Percentiles rank a stretch among this genome's conserved stretches.
phyloP scores from a whole-genome alignment of 2,797 vertebrate species.

The Phaenicophaeus curvirostris region DNA sequence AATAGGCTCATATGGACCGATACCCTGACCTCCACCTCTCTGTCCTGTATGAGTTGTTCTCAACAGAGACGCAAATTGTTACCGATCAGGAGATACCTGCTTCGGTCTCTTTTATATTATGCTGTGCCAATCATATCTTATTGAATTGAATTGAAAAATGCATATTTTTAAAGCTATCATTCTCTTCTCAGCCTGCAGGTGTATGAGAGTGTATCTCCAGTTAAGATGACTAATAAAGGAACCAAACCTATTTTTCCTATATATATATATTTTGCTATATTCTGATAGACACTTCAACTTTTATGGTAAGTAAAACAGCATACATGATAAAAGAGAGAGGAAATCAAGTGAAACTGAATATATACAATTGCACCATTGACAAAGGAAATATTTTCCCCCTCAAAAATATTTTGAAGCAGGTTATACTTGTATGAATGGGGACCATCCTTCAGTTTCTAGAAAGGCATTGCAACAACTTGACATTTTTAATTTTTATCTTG shows the following conservation, averaged over 20 bases:
- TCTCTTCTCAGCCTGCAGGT: background rate
- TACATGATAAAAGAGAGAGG: background rate
- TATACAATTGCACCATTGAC: background rate
- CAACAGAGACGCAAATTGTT: background rate
- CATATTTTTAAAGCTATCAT: background rate
- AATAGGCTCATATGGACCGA: background rate
- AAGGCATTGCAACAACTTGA: background rate
- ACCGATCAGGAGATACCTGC: background rate
- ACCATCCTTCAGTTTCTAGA: background rate
- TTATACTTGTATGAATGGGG: background rate
- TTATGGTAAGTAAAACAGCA: background rate
- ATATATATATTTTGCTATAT: background rate
- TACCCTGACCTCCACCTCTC: background rate
- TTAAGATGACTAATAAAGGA: background rate
- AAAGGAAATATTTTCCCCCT: background rate
- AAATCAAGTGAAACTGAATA: background rate
- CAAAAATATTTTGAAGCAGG: background rate
- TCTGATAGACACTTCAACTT: slow-evolving; percentile 6
- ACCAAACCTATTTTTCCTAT: background rate
- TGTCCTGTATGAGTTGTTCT: background rate
- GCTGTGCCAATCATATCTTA: background rate
- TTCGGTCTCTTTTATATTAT: background rate
- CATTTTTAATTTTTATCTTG: background rate
- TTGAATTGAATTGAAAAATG: slow-evolving; percentile 24
- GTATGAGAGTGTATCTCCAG: background rate